Evolutionary conservation across 2,113 vertebrate species (phyloP), one percentile per base, ranked within the genome.

Genomic region (Illadopsis cleaveri): DNA sequence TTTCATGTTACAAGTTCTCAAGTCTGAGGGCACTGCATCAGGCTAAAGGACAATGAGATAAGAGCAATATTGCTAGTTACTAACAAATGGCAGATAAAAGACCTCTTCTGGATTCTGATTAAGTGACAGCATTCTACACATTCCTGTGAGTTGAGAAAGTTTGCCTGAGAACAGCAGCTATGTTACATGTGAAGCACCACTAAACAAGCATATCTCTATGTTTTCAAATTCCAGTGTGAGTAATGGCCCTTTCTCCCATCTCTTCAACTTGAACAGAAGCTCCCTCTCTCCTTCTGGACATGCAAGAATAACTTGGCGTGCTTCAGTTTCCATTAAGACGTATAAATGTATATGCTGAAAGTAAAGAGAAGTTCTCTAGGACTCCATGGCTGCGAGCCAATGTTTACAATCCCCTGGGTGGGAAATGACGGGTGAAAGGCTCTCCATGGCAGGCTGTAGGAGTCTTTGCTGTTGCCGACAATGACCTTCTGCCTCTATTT

Each of bases 381-480:
- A 87, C 77, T n/a, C 27, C n/a, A 28, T 98, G 99, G 99, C 98
- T 38, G 2, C 2, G 30, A 97, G 98, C 99, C 99, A 97, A 97
- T 99, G 99, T 99, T 99, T 99, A 99, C 99, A 99, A 98, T 99
- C 98, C 98, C 98, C 98, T 98, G 98, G 98, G 98, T 98, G 98
- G 98, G 98, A 99, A 99, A 98, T 97, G 97, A 98, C 97, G 98
- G 98, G 99, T 98, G 98, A 99, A 99, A 99, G 98, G 97, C 97
- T 98, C 97, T 98, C 98, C 97, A 97, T 93, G 92, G 97, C 98
- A 98, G 97, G 97, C 98, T 97, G 97, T 71, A 97, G 97, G 98
- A 98, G 98, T 87, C 98, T 99, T 98, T 98, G 98, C 97, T 97
- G 95, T 97, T 97, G 97, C 98, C 93, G 96, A 79, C 97, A 93